These are phyloP conservation scores for Etheostoma perlongum DNA, from an alignment of 2,797 vertebrate genomes.

Conservation along the genomic window DNA sequence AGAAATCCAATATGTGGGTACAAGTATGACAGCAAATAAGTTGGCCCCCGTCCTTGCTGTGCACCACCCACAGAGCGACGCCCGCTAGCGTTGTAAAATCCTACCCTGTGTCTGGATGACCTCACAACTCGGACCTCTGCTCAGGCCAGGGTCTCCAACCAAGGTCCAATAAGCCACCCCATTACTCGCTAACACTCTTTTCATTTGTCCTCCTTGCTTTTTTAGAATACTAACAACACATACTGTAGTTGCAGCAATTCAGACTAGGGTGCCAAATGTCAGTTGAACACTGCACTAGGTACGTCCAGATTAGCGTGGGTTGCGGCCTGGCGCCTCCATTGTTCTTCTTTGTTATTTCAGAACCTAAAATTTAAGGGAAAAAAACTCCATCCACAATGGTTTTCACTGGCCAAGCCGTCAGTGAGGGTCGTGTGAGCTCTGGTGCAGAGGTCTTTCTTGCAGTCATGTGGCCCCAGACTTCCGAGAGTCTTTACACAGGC, in stretches of 20 bases:
- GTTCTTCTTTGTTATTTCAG: conserved; percentile 78
- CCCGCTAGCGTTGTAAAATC: conserved; percentile 57
- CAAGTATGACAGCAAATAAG: conserved; percentile 80
- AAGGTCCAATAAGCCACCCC: conserved; percentile 53
- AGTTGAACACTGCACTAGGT: conserved; percentile 60
- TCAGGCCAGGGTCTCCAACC: conserved; percentile 52
- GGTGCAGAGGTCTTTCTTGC: conserved; percentile 58
- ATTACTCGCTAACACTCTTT: conserved; percentile 56
- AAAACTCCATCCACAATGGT: conserved; percentile 50
- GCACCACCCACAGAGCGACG: conserved; percentile 75
- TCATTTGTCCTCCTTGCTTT: conserved; percentile 49
- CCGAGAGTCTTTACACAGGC: conserved; percentile 59
- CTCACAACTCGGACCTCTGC: conserved; percentile 63
- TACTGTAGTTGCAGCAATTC: conserved; percentile 41
- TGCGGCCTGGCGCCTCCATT: conserved; percentile 75
- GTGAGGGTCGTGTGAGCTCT: conserved; percentile 55
- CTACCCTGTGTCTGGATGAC: conserved; percentile 65
- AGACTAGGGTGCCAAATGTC: conserved; percentile 24
- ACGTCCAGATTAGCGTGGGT: conserved; percentile 70
- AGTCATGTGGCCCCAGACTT: conserved; percentile 59
- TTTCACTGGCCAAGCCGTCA: conserved; percentile 65
- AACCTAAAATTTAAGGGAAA: conserved; percentile 38
- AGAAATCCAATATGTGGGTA: conserved; percentile 80
- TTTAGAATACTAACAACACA: conserved; percentile 38
- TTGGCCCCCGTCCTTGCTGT: conserved; percentile 60